Evolutionary conservation across 1,140 invertebrate species (phyloP), one percentile per base, ranked within the genome.

Genomic region (Drosophila nigrodunni): DNA sequence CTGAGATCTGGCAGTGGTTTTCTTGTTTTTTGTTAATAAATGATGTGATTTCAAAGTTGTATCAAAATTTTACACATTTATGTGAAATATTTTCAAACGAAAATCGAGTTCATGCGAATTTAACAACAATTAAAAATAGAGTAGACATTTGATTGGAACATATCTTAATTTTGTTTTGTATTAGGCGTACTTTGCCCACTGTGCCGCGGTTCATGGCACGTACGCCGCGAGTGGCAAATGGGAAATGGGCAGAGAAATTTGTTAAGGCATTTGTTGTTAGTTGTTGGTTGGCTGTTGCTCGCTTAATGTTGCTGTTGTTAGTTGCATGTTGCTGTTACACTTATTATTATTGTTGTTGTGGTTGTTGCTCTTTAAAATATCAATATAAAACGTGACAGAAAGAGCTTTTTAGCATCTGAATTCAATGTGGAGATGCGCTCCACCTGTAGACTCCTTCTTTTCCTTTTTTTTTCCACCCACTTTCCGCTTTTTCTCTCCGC

Each of bases 381-480:
- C 85, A 89, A 89, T 89, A 85, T 89, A 89, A 89, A 89, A 89
- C 85, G 85, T 89, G 85, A 89, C 80, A 88, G 74, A 74, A 77
- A 62, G 68, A 61, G 39, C 41, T 44, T 58, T 62, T 70, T 64
- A 71, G 39, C 64, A 68, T 44, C 50, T 46, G 41, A 18, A 67
- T 44, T n/a, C 30, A n/a, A 18, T 52, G 18, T 4, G 4, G 5
- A 21, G n/a, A 30, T 11, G 18, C 5, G n/a, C 44, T 0, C 11
- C 37, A 37, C 46, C 59, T 50, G 60, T 37, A 49, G 58, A 30
- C 46, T 18, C 7, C 7, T 11, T 44, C n/a, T 47, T 0, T 47
- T 15, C 18, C 44, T 21, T 7, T 21, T 2, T 46, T n/a, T 3
- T 47, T 10, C 15, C 46, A 21, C 46, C 7, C 46, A 7, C 50